Evolutionary conservation across 2,113 vertebrate species (phyloP), one percentile per base, ranked within the genome.

Genomic region (Sinocyclocheilus rhinocerous): DNA sequence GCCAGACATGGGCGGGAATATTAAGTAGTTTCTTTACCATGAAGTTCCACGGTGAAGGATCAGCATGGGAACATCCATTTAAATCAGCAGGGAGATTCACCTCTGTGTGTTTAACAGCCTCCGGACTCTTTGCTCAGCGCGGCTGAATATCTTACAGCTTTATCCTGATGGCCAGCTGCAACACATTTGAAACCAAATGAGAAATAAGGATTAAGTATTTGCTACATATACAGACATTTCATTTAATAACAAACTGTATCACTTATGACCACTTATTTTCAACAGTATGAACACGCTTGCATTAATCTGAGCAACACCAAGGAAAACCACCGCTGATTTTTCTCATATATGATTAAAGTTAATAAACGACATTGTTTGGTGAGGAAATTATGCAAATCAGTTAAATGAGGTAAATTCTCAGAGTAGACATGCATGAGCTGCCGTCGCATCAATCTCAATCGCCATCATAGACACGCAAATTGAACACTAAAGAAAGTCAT

Each of bases 21-120:
- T 98, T 97, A 98, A 98, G 96, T 96, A 97, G 97, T 95, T 97
- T 95, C 96, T 97, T 96, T 96, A 95, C 96, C 95, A 92, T 89
- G 93, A 93, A 94, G 91, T 93, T 93, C 92, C 92, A 93, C 95
- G 89, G 95, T 94, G 97, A 95, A 96, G 96, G 95, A 92, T 97
- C 92, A 91, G 93, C 95, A 92, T 95, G 94, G 93, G 93, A 94
- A 94, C 94, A 96, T 97, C 95, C 96, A 96, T 97, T 97, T 97
- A 97, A 97, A 97, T 98, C 95, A 96, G 95, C 95, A 93, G 95
- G 91, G 96, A 92, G 95, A 94, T 93, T 90, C 90, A 89, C 90
- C 92, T 90, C 90, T 90, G 89, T 93, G 92, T 93, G 92, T 90
- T 93, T 92, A 93, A 86, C 87, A 84, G 84, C 70, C 79, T 75